Evolutionary conservation across 2,888 invertebrate species (phyloP).

Genomic region (Noctua pronuba): DNA sequence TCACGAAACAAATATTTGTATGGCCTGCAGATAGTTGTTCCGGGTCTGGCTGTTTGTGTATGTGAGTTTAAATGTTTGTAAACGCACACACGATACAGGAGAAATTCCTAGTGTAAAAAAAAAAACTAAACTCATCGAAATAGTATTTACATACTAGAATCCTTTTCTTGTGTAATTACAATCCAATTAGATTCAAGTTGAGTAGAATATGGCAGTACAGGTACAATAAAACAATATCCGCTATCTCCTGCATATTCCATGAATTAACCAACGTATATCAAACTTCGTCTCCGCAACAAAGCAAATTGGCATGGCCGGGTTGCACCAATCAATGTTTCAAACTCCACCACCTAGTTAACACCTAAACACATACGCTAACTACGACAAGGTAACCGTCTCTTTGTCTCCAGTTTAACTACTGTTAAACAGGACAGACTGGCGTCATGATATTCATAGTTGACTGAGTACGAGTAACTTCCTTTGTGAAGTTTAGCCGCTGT

Average conservation of each 20-base stretch:
- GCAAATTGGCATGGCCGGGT: conserved; percentile 28
- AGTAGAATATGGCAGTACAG: background rate
- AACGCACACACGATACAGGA: too few relatives aligned
- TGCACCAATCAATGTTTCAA: conserved; percentile 51
- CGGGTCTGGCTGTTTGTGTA: too few relatives aligned
- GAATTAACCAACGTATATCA: background rate
- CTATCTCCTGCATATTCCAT: background rate
- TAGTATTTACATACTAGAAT: background rate
- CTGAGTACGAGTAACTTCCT: conserved; percentile 61
- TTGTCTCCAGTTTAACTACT: conserved; percentile 49
- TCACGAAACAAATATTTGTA: too few relatives aligned
- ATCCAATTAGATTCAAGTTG: background rate
- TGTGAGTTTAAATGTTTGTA: too few relatives aligned
- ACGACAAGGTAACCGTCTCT: conserved; percentile 45
- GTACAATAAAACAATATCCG: background rate
- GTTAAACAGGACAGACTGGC: conserved; percentile 46
- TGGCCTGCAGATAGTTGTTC: too few relatives aligned
- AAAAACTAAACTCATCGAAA: too few relatives aligned
- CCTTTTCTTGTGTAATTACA: background rate
- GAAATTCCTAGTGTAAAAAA: too few relatives aligned
- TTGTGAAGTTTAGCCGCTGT: conserved; percentile 61
- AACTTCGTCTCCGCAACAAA: conserved; percentile 5
- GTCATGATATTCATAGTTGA: conserved; percentile 59
- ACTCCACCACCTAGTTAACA: conserved; percentile 39
- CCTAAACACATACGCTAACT: conserved; percentile 48